Evolutionary conservation across 2,888 invertebrate species (phyloP), one percentile per base, ranked within the genome.

Genomic region (Galeopsomyia nigrocyanea): DNA sequence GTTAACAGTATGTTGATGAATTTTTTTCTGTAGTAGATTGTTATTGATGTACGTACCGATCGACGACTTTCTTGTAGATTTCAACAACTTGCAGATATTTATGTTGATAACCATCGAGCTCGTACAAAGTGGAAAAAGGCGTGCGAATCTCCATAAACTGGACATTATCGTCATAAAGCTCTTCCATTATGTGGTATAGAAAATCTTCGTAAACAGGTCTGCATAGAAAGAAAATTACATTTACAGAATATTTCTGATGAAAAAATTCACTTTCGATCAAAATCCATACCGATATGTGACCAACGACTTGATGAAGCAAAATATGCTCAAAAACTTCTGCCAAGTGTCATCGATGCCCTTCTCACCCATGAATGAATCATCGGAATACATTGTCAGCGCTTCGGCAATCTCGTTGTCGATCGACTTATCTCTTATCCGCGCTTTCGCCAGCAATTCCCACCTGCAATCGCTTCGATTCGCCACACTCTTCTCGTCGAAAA

Each of bases 141-240:
- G 91, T 88, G 65, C 94, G 87, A 1, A 94, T 86, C 85, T 94
- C 94, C 19, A 92, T 80, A 76, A 93, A 94, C 85, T 92, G 89
- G 0, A 94, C 88, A 68, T 92, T 92, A 79, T 94, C 93, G 5
- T 90, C 89, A 78, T 89, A 88, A 63, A 92, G 89, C 75, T 91
- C 90, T 74, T 88, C 85, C 5, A 94, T 83, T 0, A 89, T 90
- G 73, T 90, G 90, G 77, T 91, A 91, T 77, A 91, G 90, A 80
- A 93, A 92, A 66, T 90, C 90, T 63, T 89, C 89, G 88, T 91
- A 92, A 6, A 91, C 89, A 0, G 92, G 92, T 61, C 89, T 89
- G 79, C 9, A 21, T 5, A 39, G 10, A 13, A 39, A 39, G 10
- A 39, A 16, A 51, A 51, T 26, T 3, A 51, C 0, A 51, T n/a